These are phyloP conservation scores for Contarinia nasturtii DNA, from an alignment of 1,140 invertebrate genomes.

Conservation along the genomic window DNA sequence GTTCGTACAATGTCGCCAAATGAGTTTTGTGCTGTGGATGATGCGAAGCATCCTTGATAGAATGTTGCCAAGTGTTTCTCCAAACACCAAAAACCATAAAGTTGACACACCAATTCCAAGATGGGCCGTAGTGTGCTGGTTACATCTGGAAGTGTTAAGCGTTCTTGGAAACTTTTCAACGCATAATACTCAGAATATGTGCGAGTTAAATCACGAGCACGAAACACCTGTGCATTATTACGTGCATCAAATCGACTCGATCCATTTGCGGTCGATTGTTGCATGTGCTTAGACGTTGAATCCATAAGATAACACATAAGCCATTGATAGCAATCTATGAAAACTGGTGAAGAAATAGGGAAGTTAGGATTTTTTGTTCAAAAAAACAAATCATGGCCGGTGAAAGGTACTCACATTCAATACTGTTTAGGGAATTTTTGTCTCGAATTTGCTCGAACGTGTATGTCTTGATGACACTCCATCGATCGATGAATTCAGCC, in stretches of 20 bases:
- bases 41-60: conserved; percentile 51
- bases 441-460: conserved; percentile 26
- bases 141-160: conserved; percentile 26
- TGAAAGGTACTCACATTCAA: conserved; percentile 33
- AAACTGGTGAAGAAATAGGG: conserved; percentile 33
- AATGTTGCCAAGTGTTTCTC: conserved; percentile 57
- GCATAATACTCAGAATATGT: conserved; percentile 54
- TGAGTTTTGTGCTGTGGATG: conserved; percentile 15
- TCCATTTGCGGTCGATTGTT: conserved; percentile 31
- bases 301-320: conserved; percentile 60
- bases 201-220: conserved; percentile 50
- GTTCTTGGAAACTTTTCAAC: conserved; percentile 34
- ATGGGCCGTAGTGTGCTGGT: conserved; percentile 30
- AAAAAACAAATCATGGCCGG: not conserved
- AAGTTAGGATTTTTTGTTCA: too few relatives aligned
- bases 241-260: conserved; percentile 49
- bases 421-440: conserved; percentile 26
- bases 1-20: conserved; percentile 34
- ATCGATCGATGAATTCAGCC: conserved; percentile 35
- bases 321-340: conserved; percentile 62
- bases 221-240: conserved; percentile 68
- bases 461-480: conserved; percentile 26
- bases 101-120: conserved; percentile 39
- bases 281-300: conserved; percentile 41
- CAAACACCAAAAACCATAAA: conserved; percentile 52